These are phyloP conservation scores for Lethenteron reissneri DNA, from an alignment of 2,113 vertebrate species.

Conservation along the genomic window DNA sequence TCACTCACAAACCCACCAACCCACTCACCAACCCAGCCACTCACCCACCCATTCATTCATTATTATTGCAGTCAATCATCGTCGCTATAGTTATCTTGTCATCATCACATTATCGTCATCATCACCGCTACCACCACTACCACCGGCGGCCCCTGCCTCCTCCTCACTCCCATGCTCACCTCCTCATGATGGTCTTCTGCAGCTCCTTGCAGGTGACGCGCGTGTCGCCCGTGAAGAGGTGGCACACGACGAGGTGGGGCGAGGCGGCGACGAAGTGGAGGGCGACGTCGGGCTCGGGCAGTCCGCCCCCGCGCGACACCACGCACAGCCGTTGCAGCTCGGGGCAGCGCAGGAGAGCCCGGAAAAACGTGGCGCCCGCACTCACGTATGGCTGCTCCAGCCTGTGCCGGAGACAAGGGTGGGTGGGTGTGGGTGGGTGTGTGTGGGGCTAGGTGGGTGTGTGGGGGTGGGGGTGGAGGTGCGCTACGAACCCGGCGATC, in stretches of 20 bases:
- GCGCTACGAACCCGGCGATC: too few relatives aligned
- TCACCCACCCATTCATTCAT: too few relatives aligned
- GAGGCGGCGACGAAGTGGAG: conserved; percentile 53
- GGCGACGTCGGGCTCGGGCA: conserved; percentile 39
- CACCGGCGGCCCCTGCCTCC: not conserved
- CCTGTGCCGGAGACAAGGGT: conserved; percentile 19
- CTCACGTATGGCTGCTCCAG: conserved; percentile 80
- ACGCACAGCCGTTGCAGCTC: conserved; percentile 61
- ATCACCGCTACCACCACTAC: not conserved
- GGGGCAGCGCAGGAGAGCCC: conserved; percentile 54
- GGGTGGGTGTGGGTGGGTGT: too few relatives aligned
- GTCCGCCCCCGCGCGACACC: conserved; percentile 67
- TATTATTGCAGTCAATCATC: too few relatives aligned
- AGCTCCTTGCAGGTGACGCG: conserved; percentile 54
- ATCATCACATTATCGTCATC: too few relatives aligned
- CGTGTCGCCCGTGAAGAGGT: conserved; percentile 75
- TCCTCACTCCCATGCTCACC: conserved; percentile 22
- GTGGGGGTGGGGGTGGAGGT: too few relatives aligned
- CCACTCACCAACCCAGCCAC: too few relatives aligned
- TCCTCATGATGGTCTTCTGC: conserved; percentile 50
- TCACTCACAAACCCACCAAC: too few relatives aligned
- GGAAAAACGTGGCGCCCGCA: conserved; percentile 55
- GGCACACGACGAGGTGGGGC: conserved; percentile 47
- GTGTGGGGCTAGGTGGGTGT: too few relatives aligned
- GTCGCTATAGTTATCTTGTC: too few relatives aligned